Evolutionary conservation across 2,113 vertebrate species (phyloP).

Genomic region (Cyanoramphus novaezelandiae): DNA sequence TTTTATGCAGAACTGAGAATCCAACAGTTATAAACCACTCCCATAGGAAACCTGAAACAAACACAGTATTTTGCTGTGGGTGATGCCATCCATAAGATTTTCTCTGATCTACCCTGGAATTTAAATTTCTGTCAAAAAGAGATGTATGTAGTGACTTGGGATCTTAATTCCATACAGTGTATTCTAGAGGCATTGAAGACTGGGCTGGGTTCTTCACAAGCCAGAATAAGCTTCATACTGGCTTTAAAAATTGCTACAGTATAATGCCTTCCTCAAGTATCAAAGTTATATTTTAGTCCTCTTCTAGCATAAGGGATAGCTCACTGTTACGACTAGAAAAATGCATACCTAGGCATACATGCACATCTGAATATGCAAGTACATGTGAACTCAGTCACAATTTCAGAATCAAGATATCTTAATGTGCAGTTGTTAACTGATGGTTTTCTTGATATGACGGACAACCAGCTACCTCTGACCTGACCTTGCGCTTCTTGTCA

Average conservation of each 20-base stretch:
- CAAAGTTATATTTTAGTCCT: background rate
- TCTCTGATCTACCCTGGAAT: background rate
- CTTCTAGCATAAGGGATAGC: background rate
- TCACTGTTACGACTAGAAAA: background rate
- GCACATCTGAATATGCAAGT: background rate
- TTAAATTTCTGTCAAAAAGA: background rate
- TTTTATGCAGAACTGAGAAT: background rate
- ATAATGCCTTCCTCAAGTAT: background rate
- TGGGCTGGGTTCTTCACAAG: background rate
- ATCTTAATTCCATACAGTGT: background rate
- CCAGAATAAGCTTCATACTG: background rate
- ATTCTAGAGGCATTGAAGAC: background rate
- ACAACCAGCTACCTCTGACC: background rate
- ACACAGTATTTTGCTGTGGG: background rate
- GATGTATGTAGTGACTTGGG: background rate
- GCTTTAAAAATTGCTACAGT: background rate
- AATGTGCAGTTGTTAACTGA: background rate
- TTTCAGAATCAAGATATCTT: background rate
- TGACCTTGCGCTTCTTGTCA: background rate
- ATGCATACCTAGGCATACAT: accelerated
- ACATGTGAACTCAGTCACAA: background rate
- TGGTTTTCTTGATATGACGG: background rate
- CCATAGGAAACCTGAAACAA: background rate
- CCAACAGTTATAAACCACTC: background rate
- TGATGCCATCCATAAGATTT: background rate